phyloP scores from a whole-genome alignment of 2,113 vertebrate species.

The Sialia sialis region DNA sequence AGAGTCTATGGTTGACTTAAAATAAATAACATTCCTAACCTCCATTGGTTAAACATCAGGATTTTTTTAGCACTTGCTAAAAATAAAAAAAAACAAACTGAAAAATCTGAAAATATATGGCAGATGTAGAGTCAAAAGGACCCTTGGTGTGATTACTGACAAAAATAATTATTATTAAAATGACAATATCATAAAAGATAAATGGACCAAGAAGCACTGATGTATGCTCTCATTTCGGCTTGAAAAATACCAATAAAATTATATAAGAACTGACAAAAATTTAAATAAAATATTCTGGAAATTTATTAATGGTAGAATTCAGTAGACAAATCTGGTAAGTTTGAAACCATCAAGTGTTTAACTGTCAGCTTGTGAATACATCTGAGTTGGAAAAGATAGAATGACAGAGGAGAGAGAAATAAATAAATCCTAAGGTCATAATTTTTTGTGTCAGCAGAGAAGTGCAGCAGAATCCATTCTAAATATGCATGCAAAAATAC shows the following conservation, averaged over 20 bases:
- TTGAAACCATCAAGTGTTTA: not conserved
- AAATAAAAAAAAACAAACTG: not conserved
- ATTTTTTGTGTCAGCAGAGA: not conserved
- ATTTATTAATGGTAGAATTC: not conserved
- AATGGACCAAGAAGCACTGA: not conserved
- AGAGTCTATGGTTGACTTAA: not conserved
- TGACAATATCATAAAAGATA: not conserved
- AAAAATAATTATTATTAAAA: not conserved
- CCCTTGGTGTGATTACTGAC: not conserved
- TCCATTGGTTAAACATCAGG: not conserved
- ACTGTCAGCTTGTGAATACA: not conserved
- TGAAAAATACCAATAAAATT: not conserved
- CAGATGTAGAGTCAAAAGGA: not conserved
- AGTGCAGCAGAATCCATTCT: not conserved
- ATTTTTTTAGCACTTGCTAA: not conserved
- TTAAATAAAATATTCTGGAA: not conserved
- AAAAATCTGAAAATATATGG: not conserved
- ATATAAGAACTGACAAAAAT: slow-evolving; percentile 16
- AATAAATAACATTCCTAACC: not conserved
- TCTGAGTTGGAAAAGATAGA: not conserved
- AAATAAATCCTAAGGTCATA: not conserved
- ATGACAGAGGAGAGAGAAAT: not conserved
- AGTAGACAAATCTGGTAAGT: not conserved
- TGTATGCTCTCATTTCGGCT: not conserved
- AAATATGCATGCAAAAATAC: not conserved